phyloP scores from a whole-genome alignment of 2,797 vertebrate genomes.

The Alca torda region DNA sequence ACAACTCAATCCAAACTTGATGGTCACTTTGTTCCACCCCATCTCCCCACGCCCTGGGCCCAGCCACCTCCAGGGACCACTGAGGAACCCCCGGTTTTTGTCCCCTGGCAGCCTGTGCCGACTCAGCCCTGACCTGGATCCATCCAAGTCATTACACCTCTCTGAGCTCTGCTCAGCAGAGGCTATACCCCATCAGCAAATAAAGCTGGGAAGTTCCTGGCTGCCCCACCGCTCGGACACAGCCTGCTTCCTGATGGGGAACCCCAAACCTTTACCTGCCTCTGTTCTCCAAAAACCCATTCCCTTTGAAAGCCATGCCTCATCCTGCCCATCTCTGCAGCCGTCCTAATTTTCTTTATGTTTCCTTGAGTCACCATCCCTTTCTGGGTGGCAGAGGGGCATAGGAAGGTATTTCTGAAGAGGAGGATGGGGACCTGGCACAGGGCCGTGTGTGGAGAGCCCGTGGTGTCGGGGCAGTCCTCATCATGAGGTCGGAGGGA shows the following conservation, averaged over 20 bases:
- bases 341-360: background rate
- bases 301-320: background rate
- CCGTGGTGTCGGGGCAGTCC: background rate
- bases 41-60: background rate
- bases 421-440: background rate
- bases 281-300: background rate
- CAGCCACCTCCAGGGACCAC: background rate
- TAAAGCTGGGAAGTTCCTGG: background rate
- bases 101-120: background rate
- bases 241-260: background rate
- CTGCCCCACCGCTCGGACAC: fast-evolving
- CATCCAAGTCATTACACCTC: background rate
- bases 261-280: background rate
- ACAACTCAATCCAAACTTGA: background rate
- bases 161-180: background rate
- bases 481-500: background rate
- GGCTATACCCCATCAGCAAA: background rate
- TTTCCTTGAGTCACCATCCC: background rate
- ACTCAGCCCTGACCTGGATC: background rate
- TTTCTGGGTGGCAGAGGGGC: background rate
- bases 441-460: background rate
- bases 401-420: background rate
- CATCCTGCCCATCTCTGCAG: background rate
- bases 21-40: background rate
- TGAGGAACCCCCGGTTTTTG: background rate